Percentiles rank a stretch among this genome's conserved stretches.
These are phyloP conservation scores for Chaenogobius annularis DNA, from an alignment of 2,113 vertebrate genomes.

Conservation along the genomic window DNA sequence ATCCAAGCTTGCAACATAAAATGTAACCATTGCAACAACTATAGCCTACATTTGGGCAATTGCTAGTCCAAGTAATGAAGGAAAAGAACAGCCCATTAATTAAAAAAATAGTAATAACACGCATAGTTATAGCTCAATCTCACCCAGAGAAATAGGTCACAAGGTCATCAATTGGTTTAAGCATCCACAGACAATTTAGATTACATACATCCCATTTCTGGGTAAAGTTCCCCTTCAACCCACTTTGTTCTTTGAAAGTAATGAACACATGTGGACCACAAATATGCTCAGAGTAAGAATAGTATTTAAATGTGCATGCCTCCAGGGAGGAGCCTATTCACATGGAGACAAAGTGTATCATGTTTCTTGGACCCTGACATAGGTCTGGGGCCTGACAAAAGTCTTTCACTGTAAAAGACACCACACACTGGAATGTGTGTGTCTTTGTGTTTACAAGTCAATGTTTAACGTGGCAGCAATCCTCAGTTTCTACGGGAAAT, in stretches of 20 bases:
- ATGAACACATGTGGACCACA: not conserved
- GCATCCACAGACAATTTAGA: too few species aligned
- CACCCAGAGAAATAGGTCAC: too few species aligned
- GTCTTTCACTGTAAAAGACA: constrained; percentile 53
- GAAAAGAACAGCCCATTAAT: too few species aligned
- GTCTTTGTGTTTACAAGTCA: constrained; percentile 26
- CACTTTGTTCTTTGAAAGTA: not conserved
- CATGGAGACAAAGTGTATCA: constrained; percentile 31
- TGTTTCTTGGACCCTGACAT: constrained; percentile 40
- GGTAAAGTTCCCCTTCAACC: not conserved
- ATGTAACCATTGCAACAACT: not conserved
- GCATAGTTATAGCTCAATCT: too few species aligned
- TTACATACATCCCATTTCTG: too few species aligned
- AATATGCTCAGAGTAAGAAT: not conserved
- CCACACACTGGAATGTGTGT: constrained; percentile 31
- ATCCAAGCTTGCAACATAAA: not conserved
- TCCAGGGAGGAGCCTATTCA: constrained; percentile 10
- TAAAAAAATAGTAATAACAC: too few species aligned
- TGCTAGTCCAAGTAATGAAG: too few species aligned
- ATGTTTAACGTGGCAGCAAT: constrained; percentile 49
- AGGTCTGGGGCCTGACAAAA: constrained; percentile 44
- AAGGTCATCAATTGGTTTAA: too few species aligned
- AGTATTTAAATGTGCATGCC: constrained; percentile 2
- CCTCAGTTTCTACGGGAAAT: constrained; percentile 40
- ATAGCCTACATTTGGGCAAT: too few species aligned